phyloP scores from a whole-genome alignment of 1,140 invertebrate species.

The Drosophila parabipectinata region DNA sequence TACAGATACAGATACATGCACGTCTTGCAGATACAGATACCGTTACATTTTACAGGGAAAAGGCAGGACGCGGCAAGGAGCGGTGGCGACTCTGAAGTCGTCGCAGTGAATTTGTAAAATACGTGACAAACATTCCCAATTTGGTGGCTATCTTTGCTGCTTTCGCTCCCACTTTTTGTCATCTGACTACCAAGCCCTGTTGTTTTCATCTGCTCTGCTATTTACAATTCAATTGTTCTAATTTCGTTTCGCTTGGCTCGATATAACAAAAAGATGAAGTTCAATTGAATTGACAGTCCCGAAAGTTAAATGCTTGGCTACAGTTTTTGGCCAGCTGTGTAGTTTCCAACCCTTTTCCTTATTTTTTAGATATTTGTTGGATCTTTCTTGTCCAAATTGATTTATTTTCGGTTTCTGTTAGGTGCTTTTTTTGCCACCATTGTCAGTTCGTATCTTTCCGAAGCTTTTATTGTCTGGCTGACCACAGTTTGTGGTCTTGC shows the following conservation, averaged over 20 bases:
- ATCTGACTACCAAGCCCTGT: constrained; percentile 12
- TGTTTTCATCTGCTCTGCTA: constrained; percentile 56
- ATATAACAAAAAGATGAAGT: constrained; percentile 57
- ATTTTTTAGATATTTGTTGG: constrained; percentile 16
- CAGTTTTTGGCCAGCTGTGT: constrained; percentile 33
- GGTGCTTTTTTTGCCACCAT: constrained; percentile 28
- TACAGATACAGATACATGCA: constrained; percentile 56
- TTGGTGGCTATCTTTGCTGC: constrained; percentile 41
- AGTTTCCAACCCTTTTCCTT: constrained; percentile 11
- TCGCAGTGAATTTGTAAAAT: constrained; percentile 82
- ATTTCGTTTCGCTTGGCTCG: constrained; percentile 62
- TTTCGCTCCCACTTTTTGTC: constrained; percentile 11
- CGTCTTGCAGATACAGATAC: constrained; percentile 47
- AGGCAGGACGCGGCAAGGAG: constrained; percentile 24
- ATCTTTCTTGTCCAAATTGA: constrained; percentile 70
- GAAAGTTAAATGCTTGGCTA: constrained; percentile 70
- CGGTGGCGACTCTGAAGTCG: constrained; percentile 26
- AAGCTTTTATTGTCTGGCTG: constrained; percentile 68
- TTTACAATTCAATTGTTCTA: constrained; percentile 83
- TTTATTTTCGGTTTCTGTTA: constrained; percentile 56
- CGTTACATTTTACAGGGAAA: constrained; percentile 26
- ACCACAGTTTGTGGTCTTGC: constrained; percentile 70
- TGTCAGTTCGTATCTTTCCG: constrained; percentile 29
- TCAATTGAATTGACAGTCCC: constrained; percentile 76
- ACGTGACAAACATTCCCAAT: constrained; percentile 82